These are phyloP conservation scores for Melitaea cinxia DNA, from an alignment of 1,140 invertebrate species.

Conservation along the genomic window DNA sequence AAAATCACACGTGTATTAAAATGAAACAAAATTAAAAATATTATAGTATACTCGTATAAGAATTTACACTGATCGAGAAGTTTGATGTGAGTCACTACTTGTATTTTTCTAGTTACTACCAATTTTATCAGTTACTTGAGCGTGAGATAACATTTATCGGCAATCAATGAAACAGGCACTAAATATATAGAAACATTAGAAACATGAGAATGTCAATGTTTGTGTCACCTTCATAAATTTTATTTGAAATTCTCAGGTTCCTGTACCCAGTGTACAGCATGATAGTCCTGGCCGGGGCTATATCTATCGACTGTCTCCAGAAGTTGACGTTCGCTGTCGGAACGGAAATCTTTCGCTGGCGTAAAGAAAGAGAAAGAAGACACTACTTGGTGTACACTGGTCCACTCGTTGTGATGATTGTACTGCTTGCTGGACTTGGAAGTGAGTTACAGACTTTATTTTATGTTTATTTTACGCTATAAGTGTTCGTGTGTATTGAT, in stretches of 20 bases:
- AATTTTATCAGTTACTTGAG: too few species aligned
- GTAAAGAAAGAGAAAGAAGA: conserved; percentile 51
- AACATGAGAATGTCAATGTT: too few species aligned
- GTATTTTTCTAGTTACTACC: too few species aligned
- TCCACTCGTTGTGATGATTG: conserved; percentile 85
- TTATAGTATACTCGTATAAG: too few species aligned
- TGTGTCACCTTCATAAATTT: neutral
- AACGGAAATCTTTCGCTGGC: conserved; percentile 54
- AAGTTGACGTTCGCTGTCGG: conserved; percentile 87
- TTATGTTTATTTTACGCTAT: neutral
- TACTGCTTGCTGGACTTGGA: conserved; percentile 80
- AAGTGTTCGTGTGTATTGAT: too few species aligned
- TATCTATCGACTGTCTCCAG: conserved; percentile 90
- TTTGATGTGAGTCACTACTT: too few species aligned
- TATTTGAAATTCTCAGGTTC: conserved; percentile 82
- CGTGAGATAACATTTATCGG: too few species aligned
- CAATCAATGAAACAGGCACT: too few species aligned
- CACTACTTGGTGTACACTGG: conserved; percentile 90
- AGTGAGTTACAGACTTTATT: conserved; percentile 42
- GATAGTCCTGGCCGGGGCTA: conserved; percentile 92
- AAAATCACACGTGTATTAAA: too few species aligned
- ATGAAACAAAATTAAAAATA: too few species aligned
- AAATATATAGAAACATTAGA: too few species aligned
- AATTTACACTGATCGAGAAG: too few species aligned
- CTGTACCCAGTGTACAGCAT: conserved; percentile 98